Evolutionary conservation across 1,140 invertebrate genomes (phyloP), one percentile per base, ranked within the genome.

Genomic region (Colletes gigas): DNA sequence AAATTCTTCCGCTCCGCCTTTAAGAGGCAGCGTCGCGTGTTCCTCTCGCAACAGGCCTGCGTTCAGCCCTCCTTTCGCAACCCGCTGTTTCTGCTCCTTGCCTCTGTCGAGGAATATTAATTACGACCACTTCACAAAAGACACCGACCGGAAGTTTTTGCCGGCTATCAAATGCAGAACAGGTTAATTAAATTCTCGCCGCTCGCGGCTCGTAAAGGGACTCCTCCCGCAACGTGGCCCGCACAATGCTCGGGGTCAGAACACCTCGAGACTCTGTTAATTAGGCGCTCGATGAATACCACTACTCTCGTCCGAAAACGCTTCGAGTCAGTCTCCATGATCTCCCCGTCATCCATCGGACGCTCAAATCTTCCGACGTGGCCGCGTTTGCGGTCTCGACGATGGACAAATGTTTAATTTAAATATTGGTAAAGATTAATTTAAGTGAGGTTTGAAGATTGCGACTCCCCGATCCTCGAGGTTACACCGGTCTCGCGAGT

Each of bases 171-270:
- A 90, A 91, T 88, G 86, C 88, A 89, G 89, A 89, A 89, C 86
- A 88, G 85, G 90, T 92, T 92, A 92, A 92, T 92, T 92, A 91
- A 92, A 92, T 92, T 92, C 88, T 87, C 77, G 81, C 65, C 79
- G 70, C 70, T 84, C 47, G 77, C 80, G 82, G 63, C 72, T 77
- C 44, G 76, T 57, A 80, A 86, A 86, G 62, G 57, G 81, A 57
- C 72, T 67, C 66, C 57, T 30, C 30, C 30, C 41, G 59, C 60
- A 75, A 76, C 76, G 63, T 74, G 77, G 66, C 17, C 73, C 68
- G 66, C 69, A 81, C 77, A 83, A 87, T 88, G 59, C 69, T 15
- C 14, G 54, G 52, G 75, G 75, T 83, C 70, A 83, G 66, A 80
- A 78, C 77, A 59, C 74, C 63, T 75, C 50, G 30, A 66, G 78